A percentile compares a stretch with the other conserved stretches of the same genome.
Conservation (phyloP, 2,113 vertebrate genomes). For the Ascaphus truei region DNA sequence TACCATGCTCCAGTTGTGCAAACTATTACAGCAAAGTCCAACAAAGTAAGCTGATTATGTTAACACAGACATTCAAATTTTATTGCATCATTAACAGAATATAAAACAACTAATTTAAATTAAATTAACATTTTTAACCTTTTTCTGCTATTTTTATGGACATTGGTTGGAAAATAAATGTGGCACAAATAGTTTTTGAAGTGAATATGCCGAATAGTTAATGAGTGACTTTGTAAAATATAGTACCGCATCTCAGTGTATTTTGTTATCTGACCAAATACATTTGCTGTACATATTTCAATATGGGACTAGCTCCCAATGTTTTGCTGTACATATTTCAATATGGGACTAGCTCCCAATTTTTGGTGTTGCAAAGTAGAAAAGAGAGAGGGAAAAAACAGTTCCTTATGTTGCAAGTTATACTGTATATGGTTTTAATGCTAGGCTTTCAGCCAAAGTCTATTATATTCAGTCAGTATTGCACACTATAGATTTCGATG, state of each 20-base stretch:
- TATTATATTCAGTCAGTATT: conserved; percentile 17
- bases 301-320: background rate
- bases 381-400: background rate
- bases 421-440: conserved; percentile 21
- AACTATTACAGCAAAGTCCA: background rate
- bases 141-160: background rate
- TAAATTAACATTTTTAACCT: background rate
- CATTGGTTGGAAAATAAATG: background rate
- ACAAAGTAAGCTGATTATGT: background rate
- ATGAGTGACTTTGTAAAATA: background rate
- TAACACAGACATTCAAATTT: background rate
- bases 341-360: background rate
- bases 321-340: background rate
- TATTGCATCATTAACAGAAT: background rate
- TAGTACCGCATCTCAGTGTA: too few species aligned
- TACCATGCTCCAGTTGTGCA: background rate
- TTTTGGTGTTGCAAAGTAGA: background rate
- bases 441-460: conserved; percentile 5
- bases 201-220: too few species aligned
- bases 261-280: too few species aligned
- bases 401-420: background rate
- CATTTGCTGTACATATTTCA: background rate
- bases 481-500: conserved; percentile 18
- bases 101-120: background rate
- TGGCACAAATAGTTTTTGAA: background rate